Percentiles rank a stretch among this genome's conserved stretches.
phyloP scores from a whole-genome alignment of 2,888 invertebrate genomes.

The Anarsia innoxiella region DNA sequence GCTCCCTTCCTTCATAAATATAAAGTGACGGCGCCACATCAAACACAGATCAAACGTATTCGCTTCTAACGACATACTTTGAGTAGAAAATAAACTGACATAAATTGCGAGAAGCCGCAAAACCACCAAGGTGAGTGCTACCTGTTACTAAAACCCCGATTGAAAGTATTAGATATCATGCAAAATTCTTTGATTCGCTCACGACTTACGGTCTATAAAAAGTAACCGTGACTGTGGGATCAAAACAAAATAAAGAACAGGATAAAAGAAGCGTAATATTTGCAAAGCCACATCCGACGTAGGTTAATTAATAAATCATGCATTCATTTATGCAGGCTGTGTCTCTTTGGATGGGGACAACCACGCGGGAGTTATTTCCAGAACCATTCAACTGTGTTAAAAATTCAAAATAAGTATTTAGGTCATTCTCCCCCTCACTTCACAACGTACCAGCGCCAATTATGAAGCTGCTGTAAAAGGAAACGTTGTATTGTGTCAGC shows the following conservation, averaged over 20 bases:
- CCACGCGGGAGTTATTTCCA: conserved; percentile 17
- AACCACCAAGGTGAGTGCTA: conserved; percentile 8
- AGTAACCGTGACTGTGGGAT: too few relatives aligned
- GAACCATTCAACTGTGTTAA: conserved; percentile 18
- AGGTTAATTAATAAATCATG: conserved; percentile 61
- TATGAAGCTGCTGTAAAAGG: conserved; percentile 6
- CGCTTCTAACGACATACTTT: too few relatives aligned
- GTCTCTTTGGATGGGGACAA: conserved; percentile 24
- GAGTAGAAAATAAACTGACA: conserved; percentile 3
- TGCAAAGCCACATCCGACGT: conserved; percentile 28
- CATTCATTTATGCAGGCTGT: conserved; percentile 59
- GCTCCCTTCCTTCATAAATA: too few relatives aligned
- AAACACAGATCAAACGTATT: too few relatives aligned
- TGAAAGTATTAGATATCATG: too few relatives aligned
- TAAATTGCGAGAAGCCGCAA: conserved; percentile 6
- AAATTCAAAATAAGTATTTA: conserved; percentile 15
- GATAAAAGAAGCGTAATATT: neutral
- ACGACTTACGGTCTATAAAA: too few relatives aligned
- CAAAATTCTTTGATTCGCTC: too few relatives aligned
- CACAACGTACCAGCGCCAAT: conserved; percentile 2
- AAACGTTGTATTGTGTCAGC: conserved; percentile 1
- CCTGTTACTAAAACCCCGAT: neutral
- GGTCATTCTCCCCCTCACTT: conserved; percentile 13
- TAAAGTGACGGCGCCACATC: too few relatives aligned
- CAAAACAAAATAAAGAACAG: too few relatives aligned